Conservation (phyloP, 2,888 invertebrate genomes). For the Apotomis betuletana region DNA sequence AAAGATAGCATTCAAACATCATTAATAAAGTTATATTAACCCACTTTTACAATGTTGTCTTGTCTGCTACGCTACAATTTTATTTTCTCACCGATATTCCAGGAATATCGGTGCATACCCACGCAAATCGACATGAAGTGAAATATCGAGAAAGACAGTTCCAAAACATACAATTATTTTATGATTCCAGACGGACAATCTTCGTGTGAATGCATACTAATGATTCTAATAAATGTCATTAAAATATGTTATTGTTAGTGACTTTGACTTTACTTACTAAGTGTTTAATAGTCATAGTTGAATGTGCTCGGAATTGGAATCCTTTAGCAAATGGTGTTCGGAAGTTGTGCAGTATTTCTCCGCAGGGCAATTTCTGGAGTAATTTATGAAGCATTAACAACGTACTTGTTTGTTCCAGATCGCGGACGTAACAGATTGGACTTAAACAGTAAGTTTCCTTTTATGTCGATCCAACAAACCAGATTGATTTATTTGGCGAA, state of each 20-base stretch:
- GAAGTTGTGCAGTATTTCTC: constrained; percentile 24
- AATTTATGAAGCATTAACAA: constrained; percentile 25
- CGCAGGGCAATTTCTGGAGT: constrained; percentile 26
- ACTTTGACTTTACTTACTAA: constrained; percentile 16
- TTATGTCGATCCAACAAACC: constrained; percentile 23
- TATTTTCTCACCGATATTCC: constrained; percentile 6
- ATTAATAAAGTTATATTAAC: too few species aligned
- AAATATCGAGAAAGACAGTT: constrained; percentile 6
- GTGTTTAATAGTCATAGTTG: constrained; percentile 10
- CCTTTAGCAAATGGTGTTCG: constrained; percentile 1
- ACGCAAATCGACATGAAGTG: constrained; percentile 1
- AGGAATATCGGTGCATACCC: constrained; percentile 10
- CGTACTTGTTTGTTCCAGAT: constrained; percentile 51
- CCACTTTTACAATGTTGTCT: background rate
- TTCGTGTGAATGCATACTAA: constrained; percentile 16
- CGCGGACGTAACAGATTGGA: constrained; percentile 47
- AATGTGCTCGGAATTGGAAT: background rate
- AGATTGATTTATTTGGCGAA: background rate
- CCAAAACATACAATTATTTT: constrained; percentile 11
- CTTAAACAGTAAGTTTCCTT: constrained; percentile 50
- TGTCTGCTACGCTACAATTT: background rate
- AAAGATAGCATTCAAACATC: too few species aligned
- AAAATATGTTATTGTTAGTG: background rate
- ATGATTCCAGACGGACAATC: background rate
- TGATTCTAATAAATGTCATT: background rate